phyloP scores from a whole-genome alignment of 2,113 vertebrate species.

The Calonectris borealis region DNA sequence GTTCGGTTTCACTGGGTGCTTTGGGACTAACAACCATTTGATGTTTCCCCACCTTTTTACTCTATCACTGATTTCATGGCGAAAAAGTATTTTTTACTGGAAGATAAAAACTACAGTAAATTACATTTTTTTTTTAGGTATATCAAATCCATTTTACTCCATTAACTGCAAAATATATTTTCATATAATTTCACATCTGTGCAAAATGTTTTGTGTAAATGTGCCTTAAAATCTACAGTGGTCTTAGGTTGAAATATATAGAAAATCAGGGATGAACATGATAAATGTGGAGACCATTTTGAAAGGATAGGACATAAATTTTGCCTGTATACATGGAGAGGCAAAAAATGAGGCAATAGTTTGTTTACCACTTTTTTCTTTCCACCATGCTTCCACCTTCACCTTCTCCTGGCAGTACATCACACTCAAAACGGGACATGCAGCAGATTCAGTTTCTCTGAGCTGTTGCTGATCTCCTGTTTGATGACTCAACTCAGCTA shows the following conservation, averaged over 20 bases:
- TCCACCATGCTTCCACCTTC: background rate
- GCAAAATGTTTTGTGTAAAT: background rate
- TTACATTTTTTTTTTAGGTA: background rate
- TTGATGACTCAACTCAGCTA: background rate
- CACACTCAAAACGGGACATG: background rate
- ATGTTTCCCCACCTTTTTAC: background rate
- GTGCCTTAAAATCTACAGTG: background rate
- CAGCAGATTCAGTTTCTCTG: background rate
- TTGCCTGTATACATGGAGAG: background rate
- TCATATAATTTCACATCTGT: background rate
- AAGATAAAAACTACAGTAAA: background rate
- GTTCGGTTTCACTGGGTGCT: background rate
- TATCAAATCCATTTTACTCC: background rate
- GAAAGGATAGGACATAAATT: background rate
- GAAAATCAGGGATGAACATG: background rate
- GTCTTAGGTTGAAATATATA: background rate
- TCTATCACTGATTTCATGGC: background rate
- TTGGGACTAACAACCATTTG: background rate
- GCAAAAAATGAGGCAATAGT: background rate
- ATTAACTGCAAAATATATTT: background rate
- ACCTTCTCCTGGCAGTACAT: background rate
- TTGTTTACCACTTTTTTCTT: background rate
- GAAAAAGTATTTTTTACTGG: background rate
- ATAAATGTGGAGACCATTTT: rapidly evolving
- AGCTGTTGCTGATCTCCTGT: background rate